Percentiles rank a stretch among this genome's conserved stretches.
Conservation (phyloP, 2,888 invertebrate species). For the Anaspis maculata region DNA sequence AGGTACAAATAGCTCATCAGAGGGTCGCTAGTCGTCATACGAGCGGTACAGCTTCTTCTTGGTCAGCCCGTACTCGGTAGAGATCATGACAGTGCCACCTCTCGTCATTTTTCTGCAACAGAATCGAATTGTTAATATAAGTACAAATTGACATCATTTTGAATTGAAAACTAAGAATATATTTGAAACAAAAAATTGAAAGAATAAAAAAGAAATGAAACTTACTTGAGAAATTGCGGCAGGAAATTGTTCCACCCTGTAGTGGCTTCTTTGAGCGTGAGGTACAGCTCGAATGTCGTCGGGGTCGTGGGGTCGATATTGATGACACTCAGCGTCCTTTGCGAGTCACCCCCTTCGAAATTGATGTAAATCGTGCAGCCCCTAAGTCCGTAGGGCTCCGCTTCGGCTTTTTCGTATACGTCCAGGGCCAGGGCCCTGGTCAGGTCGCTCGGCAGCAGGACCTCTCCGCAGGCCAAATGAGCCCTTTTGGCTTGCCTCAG, state of each 20-base stretch:
- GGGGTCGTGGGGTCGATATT: slow-evolving; percentile 78
- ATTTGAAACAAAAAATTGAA: slow-evolving; percentile 1
- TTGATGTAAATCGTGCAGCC: slow-evolving; percentile 77
- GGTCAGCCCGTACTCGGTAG: slow-evolving; percentile 75
- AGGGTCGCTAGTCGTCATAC: slow-evolving; percentile 12
- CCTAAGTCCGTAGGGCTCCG: slow-evolving; percentile 81
- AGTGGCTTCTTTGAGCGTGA: slow-evolving; percentile 76
- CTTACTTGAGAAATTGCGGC: slow-evolving; percentile 84
- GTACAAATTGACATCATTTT: slow-evolving; percentile 1
- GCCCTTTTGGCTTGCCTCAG: slow-evolving; percentile 71
- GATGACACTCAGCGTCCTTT: slow-evolving; percentile 66
- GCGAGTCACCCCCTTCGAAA: slow-evolving; percentile 61
- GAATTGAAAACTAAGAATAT: no score
- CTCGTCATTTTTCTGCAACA: slow-evolving; percentile 70
- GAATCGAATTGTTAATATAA: slow-evolving; percentile 6
- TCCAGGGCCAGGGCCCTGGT: slow-evolving; percentile 68
- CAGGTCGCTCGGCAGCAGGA: slow-evolving; percentile 73
- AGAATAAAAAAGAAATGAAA: slow-evolving; percentile 22
- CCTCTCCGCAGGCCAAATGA: slow-evolving; percentile 73
- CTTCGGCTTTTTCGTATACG: slow-evolving; percentile 70
- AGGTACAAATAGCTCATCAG: no score
- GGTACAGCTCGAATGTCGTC: slow-evolving; percentile 80
- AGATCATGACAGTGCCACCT: slow-evolving; percentile 79
- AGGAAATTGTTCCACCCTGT: slow-evolving; percentile 78
- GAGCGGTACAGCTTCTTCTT: slow-evolving; percentile 84